Evolutionary conservation across 1,140 invertebrate genomes (phyloP), one percentile per base, ranked within the genome.

Genomic region (Drosophila santomea): DNA sequence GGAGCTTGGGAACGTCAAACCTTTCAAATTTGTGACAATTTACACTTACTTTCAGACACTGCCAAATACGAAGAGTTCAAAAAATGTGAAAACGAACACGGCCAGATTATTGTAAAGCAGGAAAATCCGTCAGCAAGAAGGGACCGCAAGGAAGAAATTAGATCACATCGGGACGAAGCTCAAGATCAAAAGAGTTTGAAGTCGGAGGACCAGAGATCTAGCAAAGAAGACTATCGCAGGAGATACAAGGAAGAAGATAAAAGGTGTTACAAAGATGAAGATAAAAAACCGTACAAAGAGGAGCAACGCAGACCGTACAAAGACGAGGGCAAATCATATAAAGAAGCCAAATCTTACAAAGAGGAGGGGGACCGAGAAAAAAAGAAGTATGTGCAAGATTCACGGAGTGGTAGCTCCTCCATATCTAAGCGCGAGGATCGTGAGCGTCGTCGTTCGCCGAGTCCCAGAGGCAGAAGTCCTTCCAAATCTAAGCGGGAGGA

Each of bases 21-120:
- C 4, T 10, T 39, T 14, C 11, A 11, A 14, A 8, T 28, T 17
- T 54, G 11, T 20, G 15, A 32, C 28, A 15, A 39, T 17, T 28
- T 25, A 23, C 12, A 23, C 11, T 10, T 14, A 41, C 32, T 93
- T 94, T 72, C 77, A 96, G 95, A 96, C 93, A 93, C 94, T 4
- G 94, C 94, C 25, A 95, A 95, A 62, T 96, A 94, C 88, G 94
- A 96, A 75, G 94, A 95, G 78, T 95, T 95, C 66, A 96, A 95
- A 78, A 94, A 93, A 59, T 94, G 94, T 61, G 93, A 94, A 82
- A 80, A 64, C 35, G 91, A 93, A 58, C 78, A 92, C 36, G 85
- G 92, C 14, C 86, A 84, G 80, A 92, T 90, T 43, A 75, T 76
- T 28, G 45, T 83, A 1, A 89, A 92, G 64, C 58, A 39, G 3